Conservation (phyloP, 2,113 vertebrate species). For the Zingel zingel region DNA sequence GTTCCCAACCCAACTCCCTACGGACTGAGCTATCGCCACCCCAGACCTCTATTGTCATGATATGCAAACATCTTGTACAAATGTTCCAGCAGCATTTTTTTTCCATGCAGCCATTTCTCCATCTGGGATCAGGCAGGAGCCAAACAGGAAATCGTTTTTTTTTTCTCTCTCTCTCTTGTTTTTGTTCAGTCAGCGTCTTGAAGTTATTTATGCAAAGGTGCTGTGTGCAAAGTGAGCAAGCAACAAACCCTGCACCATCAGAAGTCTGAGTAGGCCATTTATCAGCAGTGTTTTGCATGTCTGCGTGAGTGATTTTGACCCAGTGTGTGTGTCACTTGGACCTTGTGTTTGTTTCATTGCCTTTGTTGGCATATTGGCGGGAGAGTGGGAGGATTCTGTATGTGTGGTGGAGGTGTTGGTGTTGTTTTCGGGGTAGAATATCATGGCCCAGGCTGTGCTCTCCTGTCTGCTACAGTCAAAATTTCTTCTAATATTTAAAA, state of each 20-base stretch:
- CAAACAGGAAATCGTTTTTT: conserved; percentile 42
- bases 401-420: conserved; percentile 8
- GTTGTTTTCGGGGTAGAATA: conserved; percentile 5
- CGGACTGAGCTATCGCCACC: no score
- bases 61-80: not conserved
- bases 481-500: not conserved
- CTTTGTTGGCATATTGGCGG: conserved; percentile 48
- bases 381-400: conserved; percentile 1
- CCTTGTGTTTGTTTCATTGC: conserved; percentile 24
- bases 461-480: conserved; percentile 1
- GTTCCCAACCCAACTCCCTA: no score
- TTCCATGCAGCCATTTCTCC: conserved; percentile 33
- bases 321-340: conserved; percentile 26
- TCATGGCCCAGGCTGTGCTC: not conserved
- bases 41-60: not conserved
- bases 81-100: conserved; percentile 26
- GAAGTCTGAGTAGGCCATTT: conserved; percentile 33
- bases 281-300: conserved; percentile 57
- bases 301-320: conserved; percentile 33
- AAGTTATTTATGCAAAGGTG: conserved; percentile 55
- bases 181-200: conserved; percentile 4
- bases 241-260: conserved; percentile 17
- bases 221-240: conserved; percentile 22
- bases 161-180: not conserved
- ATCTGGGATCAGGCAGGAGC: conserved; percentile 42